These are phyloP conservation scores for Ostrea edulis DNA, from an alignment of 1,140 invertebrate genomes.

Conservation along the genomic window DNA sequence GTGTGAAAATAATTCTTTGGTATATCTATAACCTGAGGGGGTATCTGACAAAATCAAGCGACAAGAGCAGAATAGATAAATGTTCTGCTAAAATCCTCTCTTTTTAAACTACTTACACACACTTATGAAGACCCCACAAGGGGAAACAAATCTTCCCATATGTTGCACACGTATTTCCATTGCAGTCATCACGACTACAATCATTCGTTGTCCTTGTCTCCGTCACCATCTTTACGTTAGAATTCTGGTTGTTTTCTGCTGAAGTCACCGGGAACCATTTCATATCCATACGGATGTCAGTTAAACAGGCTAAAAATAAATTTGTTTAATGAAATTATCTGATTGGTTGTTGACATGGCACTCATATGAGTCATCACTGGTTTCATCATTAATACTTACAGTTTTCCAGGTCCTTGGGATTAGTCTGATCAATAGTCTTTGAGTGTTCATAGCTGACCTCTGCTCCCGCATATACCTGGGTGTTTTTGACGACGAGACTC, in stretches of 20 bases:
- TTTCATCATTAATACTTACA: conserved; percentile 40
- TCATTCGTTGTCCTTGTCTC: conserved; percentile 90
- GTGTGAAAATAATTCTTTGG: no score
- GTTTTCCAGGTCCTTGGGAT: conserved; percentile 44
- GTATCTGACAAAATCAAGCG: no score
- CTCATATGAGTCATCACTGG: no score
- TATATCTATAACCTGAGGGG: no score
- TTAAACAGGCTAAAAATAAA: conserved; percentile 85
- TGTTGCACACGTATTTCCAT: conserved; percentile 85
- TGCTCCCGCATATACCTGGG: conserved; percentile 54
- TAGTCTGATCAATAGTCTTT: conserved; percentile 20
- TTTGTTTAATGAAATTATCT: no score
- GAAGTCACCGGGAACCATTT: conserved; percentile 95
- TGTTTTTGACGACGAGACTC: conserved; percentile 33
- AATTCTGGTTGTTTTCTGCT: conserved; percentile 85
- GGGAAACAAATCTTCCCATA: conserved; percentile 93
- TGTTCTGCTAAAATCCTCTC: neutral
- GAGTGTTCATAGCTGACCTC: conserved; percentile 43
- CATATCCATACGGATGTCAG: conserved; percentile 92
- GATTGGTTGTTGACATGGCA: no score
- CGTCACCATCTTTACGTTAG: conserved; percentile 88
- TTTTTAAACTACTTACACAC: conserved; percentile 88
- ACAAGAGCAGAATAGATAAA: neutral
- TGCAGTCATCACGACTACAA: conserved; percentile 95
- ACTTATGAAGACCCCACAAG: conserved; percentile 96